Evolutionary conservation across 2,888 invertebrate genomes (phyloP).

Genomic region (Rhagonycha lutea): DNA sequence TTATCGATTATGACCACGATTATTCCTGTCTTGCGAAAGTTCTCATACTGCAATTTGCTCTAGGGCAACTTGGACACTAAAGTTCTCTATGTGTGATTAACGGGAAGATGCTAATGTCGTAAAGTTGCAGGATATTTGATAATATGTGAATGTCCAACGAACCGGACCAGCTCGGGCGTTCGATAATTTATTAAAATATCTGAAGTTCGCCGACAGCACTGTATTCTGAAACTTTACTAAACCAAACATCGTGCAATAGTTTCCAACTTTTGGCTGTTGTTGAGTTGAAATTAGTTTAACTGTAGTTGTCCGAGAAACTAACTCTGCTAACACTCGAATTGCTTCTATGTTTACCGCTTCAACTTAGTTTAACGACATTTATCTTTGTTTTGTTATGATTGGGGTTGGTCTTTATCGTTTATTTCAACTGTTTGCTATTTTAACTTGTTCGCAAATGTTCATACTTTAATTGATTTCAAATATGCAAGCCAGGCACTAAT

Average conservation of each 20-base stretch:
- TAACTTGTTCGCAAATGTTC: not conserved
- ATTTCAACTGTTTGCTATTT: not conserved
- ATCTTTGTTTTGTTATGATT: conserved; percentile 43
- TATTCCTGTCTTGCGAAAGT: conserved; percentile 28
- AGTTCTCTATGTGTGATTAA: conserved; percentile 31
- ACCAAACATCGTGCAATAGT: conserved; percentile 54
- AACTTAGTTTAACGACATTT: conserved; percentile 44
- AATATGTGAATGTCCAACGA: conserved; percentile 31
- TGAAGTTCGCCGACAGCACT: conserved; percentile 37
- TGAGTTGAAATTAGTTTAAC: conserved; percentile 51
- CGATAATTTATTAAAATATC: conserved; percentile 45
- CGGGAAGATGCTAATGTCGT: conserved; percentile 36
- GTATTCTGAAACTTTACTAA: conserved; percentile 47
- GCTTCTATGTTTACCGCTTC: conserved; percentile 40
- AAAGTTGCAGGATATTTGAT: conserved; percentile 35
- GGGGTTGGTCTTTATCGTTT: conserved; percentile 13
- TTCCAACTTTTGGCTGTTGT: conserved; percentile 47
- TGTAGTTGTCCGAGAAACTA: conserved; percentile 46
- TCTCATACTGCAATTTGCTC: conserved; percentile 28
- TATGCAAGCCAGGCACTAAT: not conserved
- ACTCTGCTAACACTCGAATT: conserved; percentile 38
- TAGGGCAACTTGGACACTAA: conserved; percentile 27
- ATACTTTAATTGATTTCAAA: not conserved
- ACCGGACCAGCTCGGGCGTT: conserved; percentile 26
- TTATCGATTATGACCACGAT: conserved; percentile 37